Percentiles rank a stretch among this genome's conserved stretches.
Evolutionary conservation across 2,113 vertebrate species (phyloP).

Genomic region (Oreochromis aureus): DNA sequence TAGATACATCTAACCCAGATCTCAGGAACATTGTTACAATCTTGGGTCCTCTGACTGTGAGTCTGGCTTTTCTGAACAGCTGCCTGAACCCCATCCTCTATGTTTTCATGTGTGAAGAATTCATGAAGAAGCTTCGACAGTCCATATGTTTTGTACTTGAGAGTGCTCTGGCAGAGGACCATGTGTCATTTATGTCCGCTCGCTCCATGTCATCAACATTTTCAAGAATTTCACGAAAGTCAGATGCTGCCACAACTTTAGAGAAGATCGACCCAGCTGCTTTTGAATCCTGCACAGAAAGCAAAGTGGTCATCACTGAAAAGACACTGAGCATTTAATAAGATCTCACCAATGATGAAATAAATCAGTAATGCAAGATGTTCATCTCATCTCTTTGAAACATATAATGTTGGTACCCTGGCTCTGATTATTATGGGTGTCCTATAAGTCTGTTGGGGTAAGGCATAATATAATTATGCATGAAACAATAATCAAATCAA

Average conservation of each 20-base stretch:
- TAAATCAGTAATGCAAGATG: neutral
- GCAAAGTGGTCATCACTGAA: neutral
- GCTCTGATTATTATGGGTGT: neutral
- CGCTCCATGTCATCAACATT: conserved; percentile 2
- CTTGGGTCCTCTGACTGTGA: neutral
- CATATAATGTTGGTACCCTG: neutral
- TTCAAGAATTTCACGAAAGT: neutral
- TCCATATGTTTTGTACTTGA: conserved; percentile 54
- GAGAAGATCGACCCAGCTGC: neutral
- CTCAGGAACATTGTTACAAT: rapidly evolving
- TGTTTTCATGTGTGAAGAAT: too few relatives aligned
- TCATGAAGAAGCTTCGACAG: conserved; percentile 4
- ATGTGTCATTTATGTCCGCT: neutral
- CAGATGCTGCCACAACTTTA: neutral
- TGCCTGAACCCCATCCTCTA: too few relatives aligned
- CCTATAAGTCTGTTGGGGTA: neutral
- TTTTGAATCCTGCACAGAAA: neutral
- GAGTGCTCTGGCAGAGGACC: conserved; percentile 48
- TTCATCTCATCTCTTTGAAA: neutral
- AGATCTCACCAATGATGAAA: neutral
- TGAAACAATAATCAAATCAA: neutral
- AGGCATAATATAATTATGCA: neutral
- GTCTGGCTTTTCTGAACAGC: neutral
- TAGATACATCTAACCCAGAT: neutral
- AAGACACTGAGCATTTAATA: neutral